Evolutionary conservation across 30 jellyfish, hydroid and myxozoan genomes (phyloP).

Genomic region (Pseudorhiza aurosa): DNA sequence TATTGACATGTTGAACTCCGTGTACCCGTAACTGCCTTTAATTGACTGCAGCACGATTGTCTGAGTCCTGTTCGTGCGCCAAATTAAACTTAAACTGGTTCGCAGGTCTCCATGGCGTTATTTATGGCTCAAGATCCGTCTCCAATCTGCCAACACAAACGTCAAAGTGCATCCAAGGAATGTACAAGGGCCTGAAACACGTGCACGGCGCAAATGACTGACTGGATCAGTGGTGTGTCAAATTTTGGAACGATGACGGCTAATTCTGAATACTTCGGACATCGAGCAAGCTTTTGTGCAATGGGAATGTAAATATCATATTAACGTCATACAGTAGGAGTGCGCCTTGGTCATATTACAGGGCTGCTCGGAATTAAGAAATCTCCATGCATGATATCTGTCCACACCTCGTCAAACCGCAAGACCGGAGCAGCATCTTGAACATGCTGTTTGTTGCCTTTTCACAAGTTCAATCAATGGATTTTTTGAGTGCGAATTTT

Average conservation of each 20-base stretch:
- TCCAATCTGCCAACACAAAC: slow-evolving; percentile 55
- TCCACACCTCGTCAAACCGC: slow-evolving; percentile 63
- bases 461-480: too few species aligned
- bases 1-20: background rate
- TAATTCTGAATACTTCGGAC: too few species aligned
- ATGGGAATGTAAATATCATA: too few species aligned
- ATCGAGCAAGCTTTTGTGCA: too few species aligned
- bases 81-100: slow-evolving; percentile 20
- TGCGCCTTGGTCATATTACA: slow-evolving; percentile 26
- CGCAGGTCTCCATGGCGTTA: slow-evolving; percentile 51
- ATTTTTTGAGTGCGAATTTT: slow-evolving; percentile 5
- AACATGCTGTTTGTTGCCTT: background rate
- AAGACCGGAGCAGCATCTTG: background rate
- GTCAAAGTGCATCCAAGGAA: slow-evolving; percentile 53
- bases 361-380: slow-evolving; percentile 10
- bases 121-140: slow-evolving; percentile 61
- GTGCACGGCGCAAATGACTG: too few species aligned
- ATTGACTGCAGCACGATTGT: background rate
- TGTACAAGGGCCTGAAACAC: slow-evolving; percentile 19
- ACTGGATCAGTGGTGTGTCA: too few species aligned
- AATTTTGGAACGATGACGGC: too few species aligned
- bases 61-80: slow-evolving; percentile 27
- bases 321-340: slow-evolving; percentile 39
- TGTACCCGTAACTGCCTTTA: too few species aligned
- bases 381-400: slow-evolving; percentile 34